phyloP scores from a whole-genome alignment of 2,113 vertebrate genomes.

The Tragelaphus buxtoni region DNA sequence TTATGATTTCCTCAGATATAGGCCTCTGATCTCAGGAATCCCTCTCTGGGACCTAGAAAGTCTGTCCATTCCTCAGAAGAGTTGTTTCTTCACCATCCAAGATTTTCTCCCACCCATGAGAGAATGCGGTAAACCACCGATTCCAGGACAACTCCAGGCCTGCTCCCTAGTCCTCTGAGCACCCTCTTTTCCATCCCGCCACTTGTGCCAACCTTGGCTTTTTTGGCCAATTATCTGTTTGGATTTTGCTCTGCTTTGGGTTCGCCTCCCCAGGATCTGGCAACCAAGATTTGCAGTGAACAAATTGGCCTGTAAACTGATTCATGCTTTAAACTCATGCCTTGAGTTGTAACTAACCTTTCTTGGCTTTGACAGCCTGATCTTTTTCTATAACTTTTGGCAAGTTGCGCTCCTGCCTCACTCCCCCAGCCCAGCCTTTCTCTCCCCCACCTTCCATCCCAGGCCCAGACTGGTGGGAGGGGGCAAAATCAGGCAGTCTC shows the following conservation, averaged over 20 bases:
- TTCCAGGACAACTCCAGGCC: neutral
- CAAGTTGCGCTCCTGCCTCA: neutral
- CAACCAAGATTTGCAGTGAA: neutral
- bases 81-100: neutral
- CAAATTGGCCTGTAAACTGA: neutral
- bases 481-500: neutral
- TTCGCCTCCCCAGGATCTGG: neutral
- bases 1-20: neutral
- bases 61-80: neutral
- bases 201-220: neutral
- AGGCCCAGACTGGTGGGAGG: neutral
- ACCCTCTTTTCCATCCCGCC: neutral
- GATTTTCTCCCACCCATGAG: too few relatives aligned
- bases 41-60: neutral
- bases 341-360: neutral
- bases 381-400: neutral
- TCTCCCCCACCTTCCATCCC: neutral
- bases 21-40: neutral
- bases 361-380: neutral
- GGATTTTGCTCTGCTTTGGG: neutral
- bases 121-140: rapidly evolving
- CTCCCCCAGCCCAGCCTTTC: neutral
- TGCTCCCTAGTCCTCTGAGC: neutral
- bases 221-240: neutral
- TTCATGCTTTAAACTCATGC: neutral